Base-by-base conservation (phyloP, 2,797 vertebrate species). In the Triplophysa yarkandensis region DNA sequence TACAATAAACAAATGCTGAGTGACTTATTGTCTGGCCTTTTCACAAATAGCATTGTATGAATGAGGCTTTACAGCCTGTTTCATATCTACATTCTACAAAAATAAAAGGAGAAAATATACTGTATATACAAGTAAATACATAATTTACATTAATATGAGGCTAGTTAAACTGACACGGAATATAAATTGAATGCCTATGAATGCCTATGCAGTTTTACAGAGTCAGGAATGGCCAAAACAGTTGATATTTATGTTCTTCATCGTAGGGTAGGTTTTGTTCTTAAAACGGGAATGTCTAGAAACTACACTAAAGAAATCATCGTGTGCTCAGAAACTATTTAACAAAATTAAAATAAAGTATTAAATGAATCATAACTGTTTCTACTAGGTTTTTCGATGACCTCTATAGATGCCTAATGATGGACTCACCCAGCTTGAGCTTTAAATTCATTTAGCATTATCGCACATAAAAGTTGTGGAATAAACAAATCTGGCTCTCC, bases 61-160 rank as follows among this genome's bases (percentile, higher is more conserved):
- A 75, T 43, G 46, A 81, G 72, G 57, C 68, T 58, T 14, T 23
- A 61, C 28, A 6, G 41, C 48, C 44, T 9, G 8, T 83, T 74
- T 68, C 58, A 74, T 68, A 77, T 86, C 85, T 85, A 88, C 84
- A 87, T 82, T 81, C 28, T 83, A 77, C 80, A 68, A 83, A 86
- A 81, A 81, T 82, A 87, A 83, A 85, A 87, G 58, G 17, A 74
- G 16, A 8, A 58, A 75, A 25, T 65, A 58, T 52, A 68, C 58
- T 50, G n/a, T 87, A 89, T 89, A 74, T 87, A 90, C 88, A 91
- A 16, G 27, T 68, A 77, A 81, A 80, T 83, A 84, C 85, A 83
- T 78, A 64, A 86, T 90, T 87, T 88, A 87, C 81, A 89, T 83
- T 80, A 71, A 36, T 70, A 76, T 27, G 27, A 67, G 64, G 62